These are phyloP conservation scores for Cyclopterus lumpus DNA, from an alignment of 2,797 vertebrate genomes.

Conservation along the genomic window DNA sequence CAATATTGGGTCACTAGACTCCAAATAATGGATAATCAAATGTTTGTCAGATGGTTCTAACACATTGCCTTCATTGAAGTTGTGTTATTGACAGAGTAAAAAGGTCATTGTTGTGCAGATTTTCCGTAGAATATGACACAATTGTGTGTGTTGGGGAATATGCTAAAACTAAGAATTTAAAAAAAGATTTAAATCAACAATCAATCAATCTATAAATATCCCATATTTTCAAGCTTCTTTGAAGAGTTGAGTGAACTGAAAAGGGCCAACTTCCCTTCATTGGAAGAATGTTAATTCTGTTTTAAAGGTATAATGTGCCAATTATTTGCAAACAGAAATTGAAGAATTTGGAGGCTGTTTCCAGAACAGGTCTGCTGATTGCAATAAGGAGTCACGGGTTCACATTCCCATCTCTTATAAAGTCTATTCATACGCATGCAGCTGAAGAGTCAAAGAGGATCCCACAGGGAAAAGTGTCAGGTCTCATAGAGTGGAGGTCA, in stretches of 20 bases:
- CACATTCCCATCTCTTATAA: conserved; percentile 26
- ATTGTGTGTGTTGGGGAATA: neutral
- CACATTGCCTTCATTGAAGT: neutral
- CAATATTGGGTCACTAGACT: neutral
- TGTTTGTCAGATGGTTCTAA: neutral
- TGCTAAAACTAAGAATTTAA: neutral
- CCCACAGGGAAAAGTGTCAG: conserved; percentile 42
- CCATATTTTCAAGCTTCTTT: neutral
- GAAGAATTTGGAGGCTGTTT: conserved; percentile 14
- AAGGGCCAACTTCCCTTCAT: neutral
- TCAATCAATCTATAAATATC: neutral
- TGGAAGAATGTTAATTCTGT: conserved; percentile 23
- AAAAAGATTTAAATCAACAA: neutral
- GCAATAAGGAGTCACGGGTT: conserved; percentile 66
- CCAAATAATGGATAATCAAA: neutral
- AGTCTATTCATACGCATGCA: conserved; percentile 45
- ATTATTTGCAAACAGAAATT: conserved; percentile 40
- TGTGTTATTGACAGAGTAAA: neutral
- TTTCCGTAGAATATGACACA: neutral
- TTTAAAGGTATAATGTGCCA: conserved; percentile 20
- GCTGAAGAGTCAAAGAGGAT: conserved; percentile 30
- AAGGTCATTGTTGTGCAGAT: neutral
- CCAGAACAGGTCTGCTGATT: conserved; percentile 48
- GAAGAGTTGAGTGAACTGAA: neutral
- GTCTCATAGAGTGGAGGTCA: conserved; percentile 35